A percentile compares a stretch with the other conserved stretches of the same genome.
These are phyloP conservation scores for Pachyramphus minor DNA, from an alignment of 2,113 vertebrate species.

Conservation along the genomic window DNA sequence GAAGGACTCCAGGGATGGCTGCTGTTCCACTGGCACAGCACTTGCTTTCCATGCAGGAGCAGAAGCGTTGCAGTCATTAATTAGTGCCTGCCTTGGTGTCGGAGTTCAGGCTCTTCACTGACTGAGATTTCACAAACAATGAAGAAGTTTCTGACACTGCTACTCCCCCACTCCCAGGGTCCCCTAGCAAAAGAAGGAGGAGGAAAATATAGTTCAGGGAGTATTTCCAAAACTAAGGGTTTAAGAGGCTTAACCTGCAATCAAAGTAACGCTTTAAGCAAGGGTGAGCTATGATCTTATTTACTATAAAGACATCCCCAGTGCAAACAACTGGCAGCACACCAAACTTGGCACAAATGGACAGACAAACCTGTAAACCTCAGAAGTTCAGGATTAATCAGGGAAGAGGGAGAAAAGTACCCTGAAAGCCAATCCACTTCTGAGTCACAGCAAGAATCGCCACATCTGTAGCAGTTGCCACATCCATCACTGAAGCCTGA, in stretches of 20 bases:
- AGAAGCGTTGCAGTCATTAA: not conserved
- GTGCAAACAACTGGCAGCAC: not conserved
- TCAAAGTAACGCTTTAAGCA: not conserved
- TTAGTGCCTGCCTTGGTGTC: not conserved
- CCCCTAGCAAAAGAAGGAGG: not conserved
- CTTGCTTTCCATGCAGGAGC: accelerated
- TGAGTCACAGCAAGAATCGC: not conserved
- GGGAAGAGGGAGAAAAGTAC: not conserved
- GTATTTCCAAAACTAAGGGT: not conserved
- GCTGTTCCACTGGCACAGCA: not conserved
- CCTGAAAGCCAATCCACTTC: not conserved
- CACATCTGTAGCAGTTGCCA: not conserved
- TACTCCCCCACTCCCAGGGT: not conserved
- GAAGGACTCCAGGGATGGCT: not conserved
- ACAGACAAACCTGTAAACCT: not conserved
- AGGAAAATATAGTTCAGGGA: not conserved
- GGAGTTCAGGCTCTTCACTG: not conserved
- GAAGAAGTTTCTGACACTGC: not conserved
- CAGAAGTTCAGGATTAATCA: not conserved
- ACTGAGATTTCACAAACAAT: not conserved
- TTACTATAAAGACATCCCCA: not conserved
- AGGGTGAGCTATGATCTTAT: not conserved
- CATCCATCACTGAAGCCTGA: not conserved
- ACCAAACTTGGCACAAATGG: not conserved
- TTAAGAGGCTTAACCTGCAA: not conserved